Percentiles rank a stretch among this genome's conserved stretches.
Conservation (phyloP, 2,113 vertebrate species). For the Lasiurus borealis region DNA sequence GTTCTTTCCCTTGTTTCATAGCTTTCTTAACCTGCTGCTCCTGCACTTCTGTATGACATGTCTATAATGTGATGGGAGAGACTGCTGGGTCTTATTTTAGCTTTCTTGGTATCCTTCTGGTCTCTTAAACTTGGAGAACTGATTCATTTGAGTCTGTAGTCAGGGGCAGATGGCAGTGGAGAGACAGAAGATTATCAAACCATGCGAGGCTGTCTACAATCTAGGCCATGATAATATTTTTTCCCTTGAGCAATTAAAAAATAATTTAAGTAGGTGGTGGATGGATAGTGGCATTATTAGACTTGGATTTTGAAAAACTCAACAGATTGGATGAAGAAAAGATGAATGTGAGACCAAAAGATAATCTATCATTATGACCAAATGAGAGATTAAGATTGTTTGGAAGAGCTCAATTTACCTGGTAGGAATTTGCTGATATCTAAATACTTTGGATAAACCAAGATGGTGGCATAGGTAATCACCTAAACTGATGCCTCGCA, state of each 20-base stretch:
- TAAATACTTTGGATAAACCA: not conserved
- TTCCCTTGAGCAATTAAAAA: constrained; percentile 37
- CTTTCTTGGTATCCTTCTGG: not conserved
- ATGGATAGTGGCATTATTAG: not conserved
- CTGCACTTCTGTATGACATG: not conserved
- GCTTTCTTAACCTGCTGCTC: not conserved
- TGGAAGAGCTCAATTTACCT: not conserved
- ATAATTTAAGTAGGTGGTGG: not conserved
- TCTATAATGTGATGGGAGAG: not conserved
- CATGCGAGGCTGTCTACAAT: not conserved
- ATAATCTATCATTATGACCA: not conserved
- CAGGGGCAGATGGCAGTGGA: not conserved
- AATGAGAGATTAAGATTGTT: not conserved
- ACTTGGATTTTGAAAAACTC: not conserved
- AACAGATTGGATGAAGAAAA: not conserved
- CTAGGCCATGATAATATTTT: not conserved
- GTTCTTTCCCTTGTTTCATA: not conserved
- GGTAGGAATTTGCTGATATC: not conserved
- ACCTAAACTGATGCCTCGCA: too few relatives aligned
- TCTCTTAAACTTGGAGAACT: not conserved
- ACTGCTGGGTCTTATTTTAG: not conserved
- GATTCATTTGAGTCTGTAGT: not conserved
- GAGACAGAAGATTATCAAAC: not conserved
- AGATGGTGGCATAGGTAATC: too few relatives aligned
- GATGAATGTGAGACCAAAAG: not conserved